Conservation (phyloP, 2,113 vertebrate species). For the Panurus biarmicus region DNA sequence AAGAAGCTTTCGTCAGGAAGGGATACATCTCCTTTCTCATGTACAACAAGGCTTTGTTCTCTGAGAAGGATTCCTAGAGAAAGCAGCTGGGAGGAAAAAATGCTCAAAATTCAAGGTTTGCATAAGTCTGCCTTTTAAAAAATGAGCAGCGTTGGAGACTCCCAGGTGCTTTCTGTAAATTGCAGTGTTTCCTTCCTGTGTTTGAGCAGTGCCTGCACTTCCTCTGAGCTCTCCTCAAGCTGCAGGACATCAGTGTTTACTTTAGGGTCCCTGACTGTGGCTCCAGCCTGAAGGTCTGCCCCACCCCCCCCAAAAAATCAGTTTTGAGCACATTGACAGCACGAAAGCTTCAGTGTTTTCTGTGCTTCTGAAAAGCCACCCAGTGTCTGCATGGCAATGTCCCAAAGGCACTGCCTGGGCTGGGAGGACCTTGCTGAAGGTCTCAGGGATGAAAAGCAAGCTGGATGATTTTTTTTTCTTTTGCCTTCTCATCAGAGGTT, state of each 20-base stretch:
- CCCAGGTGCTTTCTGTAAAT: not conserved
- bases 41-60: not conserved
- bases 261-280: not conserved
- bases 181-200: not conserved
- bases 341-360: not conserved
- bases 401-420: not conserved
- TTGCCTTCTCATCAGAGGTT: not conserved
- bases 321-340: not conserved
- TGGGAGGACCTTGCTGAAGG: not conserved
- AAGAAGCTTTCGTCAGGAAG: not conserved
- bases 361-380: not conserved
- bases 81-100: not conserved
- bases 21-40: not conserved
- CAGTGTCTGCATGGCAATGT: not conserved
- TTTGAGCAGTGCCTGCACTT: not conserved
- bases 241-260: not conserved
- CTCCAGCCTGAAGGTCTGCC: not conserved
- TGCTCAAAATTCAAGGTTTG: not conserved
- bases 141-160: not conserved
- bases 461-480: not conserved
- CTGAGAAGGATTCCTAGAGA: not conserved
- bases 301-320: not conserved
- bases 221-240: not conserved
- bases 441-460: not conserved
- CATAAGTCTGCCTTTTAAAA: not conserved